Conservation (phyloP, 2,113 vertebrate genomes). For the Silurus meridionalis region DNA sequence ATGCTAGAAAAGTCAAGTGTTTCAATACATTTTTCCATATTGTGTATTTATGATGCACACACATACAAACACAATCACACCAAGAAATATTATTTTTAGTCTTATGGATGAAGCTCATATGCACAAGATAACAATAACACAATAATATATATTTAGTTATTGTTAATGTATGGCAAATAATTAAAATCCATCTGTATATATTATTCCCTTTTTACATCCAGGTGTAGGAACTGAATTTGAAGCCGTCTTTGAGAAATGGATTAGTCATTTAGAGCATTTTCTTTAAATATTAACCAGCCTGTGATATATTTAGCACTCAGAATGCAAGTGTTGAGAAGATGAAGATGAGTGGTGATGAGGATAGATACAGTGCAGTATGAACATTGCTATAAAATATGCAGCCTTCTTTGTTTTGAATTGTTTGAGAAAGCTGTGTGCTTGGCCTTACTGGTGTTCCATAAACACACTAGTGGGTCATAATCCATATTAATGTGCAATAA, state of each 20-base stretch:
- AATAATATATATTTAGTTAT: too few species aligned
- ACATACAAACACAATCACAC: neutral
- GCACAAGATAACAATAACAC: neutral
- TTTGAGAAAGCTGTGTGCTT: neutral
- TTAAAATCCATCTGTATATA: neutral
- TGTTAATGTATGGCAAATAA: too few species aligned
- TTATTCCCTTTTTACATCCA: neutral
- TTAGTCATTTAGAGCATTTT: neutral
- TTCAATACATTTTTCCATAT: too few species aligned
- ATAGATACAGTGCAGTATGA: neutral
- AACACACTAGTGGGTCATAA: neutral
- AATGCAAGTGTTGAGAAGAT: neutral
- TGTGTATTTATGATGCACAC: constrained; percentile 49
- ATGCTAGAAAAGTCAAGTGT: too few species aligned
- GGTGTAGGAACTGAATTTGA: neutral
- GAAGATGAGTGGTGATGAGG: neutral
- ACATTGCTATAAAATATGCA: neutral
- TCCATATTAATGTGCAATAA: constrained; percentile 53
- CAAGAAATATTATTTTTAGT: too few species aligned
- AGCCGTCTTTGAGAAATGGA: neutral
- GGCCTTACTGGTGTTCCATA: neutral
- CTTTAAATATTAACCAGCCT: neutral
- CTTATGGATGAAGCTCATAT: neutral
- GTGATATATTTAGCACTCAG: neutral
- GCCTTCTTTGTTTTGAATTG: neutral